Percentiles rank a stretch among this genome's conserved stretches.
Evolutionary conservation across 2,113 vertebrate species (phyloP).

Genomic region (Cephalopholis sonnerati): DNA sequence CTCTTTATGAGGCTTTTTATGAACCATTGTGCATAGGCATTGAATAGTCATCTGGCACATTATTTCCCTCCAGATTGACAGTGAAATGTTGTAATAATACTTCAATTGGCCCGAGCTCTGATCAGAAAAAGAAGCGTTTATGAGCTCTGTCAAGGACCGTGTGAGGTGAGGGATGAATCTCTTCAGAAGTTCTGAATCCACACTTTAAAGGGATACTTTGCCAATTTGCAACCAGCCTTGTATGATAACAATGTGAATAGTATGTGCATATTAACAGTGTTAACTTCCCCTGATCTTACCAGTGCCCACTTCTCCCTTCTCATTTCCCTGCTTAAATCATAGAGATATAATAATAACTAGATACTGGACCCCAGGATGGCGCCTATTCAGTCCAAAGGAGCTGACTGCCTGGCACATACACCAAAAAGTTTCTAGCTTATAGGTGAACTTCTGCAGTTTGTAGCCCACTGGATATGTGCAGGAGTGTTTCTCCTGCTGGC

Average conservation of each 20-base stretch:
- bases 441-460: no score
- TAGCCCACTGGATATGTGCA: no score
- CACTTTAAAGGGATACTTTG: no score
- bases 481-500: no score
- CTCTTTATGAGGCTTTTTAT: conserved; percentile 16
- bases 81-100: conserved; percentile 12
- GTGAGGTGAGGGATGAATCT: conserved; percentile 10
- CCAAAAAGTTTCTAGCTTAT: no score
- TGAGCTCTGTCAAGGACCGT: conserved; percentile 10
- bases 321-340: background rate
- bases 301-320: background rate
- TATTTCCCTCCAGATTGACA: conserved; percentile 33
- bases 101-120: background rate
- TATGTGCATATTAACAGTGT: background rate
- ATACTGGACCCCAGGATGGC: no score
- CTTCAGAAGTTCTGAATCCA: background rate
- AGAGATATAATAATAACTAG: no score
- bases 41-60: conserved; percentile 34
- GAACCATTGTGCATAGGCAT: conserved; percentile 9
- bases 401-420: no score
- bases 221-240: no score
- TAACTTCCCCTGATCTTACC: background rate
- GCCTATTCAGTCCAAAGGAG: no score
- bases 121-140: conserved; percentile 3
- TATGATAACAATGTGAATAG: no score